Conservation (phyloP, 2,113 vertebrate species). For the Corythaeola cristata region DNA sequence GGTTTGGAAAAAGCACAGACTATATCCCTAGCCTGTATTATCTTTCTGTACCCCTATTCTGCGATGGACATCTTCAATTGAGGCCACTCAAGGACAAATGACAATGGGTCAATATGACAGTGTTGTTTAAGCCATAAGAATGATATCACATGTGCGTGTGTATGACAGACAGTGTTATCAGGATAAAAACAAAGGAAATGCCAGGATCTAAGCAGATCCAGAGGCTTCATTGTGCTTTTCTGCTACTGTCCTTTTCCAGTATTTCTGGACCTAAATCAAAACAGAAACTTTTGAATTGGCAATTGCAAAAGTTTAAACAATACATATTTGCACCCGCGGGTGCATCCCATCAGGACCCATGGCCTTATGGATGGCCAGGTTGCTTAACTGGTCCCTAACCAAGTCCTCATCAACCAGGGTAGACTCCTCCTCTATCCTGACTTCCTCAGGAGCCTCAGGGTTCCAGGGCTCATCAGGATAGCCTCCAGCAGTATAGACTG, state of each 20-base stretch:
- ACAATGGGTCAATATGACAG: neutral
- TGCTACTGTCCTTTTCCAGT: neutral
- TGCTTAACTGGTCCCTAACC: too few relatives aligned
- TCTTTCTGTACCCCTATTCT: neutral
- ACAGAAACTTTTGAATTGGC: neutral
- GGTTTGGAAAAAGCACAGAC: neutral
- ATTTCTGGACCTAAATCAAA: neutral
- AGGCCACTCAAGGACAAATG: neutral
- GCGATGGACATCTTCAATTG: neutral
- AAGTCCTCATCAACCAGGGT: too few relatives aligned
- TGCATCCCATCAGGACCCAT: too few relatives aligned
- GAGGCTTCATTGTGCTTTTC: neutral
- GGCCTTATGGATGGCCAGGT: too few relatives aligned
- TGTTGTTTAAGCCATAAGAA: neutral
- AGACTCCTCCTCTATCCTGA: too few relatives aligned
- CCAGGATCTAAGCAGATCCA: neutral
- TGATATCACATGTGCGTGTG: neutral
- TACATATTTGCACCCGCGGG: too few relatives aligned
- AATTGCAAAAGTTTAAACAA: neutral
- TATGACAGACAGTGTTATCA: neutral
- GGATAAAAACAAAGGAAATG: rapidly evolving
- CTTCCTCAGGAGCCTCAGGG: too few relatives aligned
- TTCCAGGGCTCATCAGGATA: too few relatives aligned
- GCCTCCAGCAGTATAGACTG: too few relatives aligned
- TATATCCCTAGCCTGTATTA: neutral